Evolutionary conservation across 2,888 invertebrate species (phyloP), one percentile per base, ranked within the genome.

Genomic region (Synanthedon tipuliformis): DNA sequence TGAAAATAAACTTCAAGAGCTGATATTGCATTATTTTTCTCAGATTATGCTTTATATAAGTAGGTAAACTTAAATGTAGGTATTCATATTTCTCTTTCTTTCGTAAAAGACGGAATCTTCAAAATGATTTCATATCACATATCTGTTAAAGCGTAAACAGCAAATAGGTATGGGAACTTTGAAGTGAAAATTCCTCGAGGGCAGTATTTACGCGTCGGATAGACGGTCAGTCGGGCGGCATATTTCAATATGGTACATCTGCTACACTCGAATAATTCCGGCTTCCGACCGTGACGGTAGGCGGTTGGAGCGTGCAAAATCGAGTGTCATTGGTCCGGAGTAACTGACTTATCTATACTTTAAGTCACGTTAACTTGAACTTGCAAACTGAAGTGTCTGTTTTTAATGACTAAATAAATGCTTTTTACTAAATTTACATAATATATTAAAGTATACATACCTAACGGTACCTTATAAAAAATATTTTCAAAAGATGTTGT

Each of bases 191-290:
- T 73, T 74, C 76, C 78, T 71, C 57, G 61, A 71, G 34, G 75
- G 78, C 72, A 69, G 75, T 76, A 66, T 68, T 69, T 69, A 74
- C 66, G 75, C 73, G 74, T 73, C 73, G 75, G 68, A 64, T 64
- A 61, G 65, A 69, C 75, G 75, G 75, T 64, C 77, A 74, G 66
- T 66, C 73, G 71, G 70, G 68, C 72, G 77, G 61, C 69, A 68
- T 77, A 76, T 81, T 84, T 81, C 85, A 86, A 86, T 86, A 86
- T 81, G 78, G 70, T 65, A 71, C 78, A 77, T 73, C 71, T 68
- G 67, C 55, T 63, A 74, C 75, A 71, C 68, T 61, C 68, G 73
- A 75, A 59, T 62, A 76, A 57, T 52, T 57, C 16, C 65, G 57
- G 64, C 74, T 60, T 57, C 71, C 71, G 73, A 76, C 71, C 81